Conservation (phyloP, 2,113 vertebrate species). For the Falcunculus frontatus region DNA sequence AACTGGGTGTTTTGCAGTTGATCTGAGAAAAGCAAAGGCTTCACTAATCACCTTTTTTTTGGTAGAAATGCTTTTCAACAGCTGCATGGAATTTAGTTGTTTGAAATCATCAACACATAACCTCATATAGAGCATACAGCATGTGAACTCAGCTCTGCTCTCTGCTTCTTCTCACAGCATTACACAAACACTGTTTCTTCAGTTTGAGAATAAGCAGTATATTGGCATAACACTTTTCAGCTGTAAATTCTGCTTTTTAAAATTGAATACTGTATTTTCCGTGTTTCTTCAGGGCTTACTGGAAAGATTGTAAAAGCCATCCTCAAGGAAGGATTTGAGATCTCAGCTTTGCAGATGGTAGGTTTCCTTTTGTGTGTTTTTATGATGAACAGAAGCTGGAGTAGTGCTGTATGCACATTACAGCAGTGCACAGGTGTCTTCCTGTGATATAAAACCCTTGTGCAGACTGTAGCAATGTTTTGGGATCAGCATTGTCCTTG, state of each 20-base stretch:
- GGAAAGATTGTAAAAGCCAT: constrained; percentile 91
- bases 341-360: constrained; percentile 92
- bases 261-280: neutral
- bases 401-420: neutral
- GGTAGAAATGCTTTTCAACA: neutral
- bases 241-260: neutral
- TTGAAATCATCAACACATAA: neutral
- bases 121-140: neutral
- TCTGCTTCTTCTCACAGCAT: neutral
- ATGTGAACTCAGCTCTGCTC: neutral
- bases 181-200: neutral
- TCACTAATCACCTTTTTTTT: neutral
- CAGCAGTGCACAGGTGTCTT: neutral
- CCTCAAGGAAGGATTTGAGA: constrained; percentile 82
- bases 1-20: neutral
- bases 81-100: neutral
- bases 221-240: neutral
- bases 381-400: neutral
- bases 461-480: neutral
- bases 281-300: constrained; percentile 74
- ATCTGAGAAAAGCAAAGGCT: neutral
- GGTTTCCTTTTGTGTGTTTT: constrained; percentile 14
- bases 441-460: neutral
- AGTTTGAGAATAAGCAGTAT: neutral
- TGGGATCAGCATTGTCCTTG: neutral